Conservation (phyloP, 2,113 vertebrate species). For the Falcunculus frontatus region DNA sequence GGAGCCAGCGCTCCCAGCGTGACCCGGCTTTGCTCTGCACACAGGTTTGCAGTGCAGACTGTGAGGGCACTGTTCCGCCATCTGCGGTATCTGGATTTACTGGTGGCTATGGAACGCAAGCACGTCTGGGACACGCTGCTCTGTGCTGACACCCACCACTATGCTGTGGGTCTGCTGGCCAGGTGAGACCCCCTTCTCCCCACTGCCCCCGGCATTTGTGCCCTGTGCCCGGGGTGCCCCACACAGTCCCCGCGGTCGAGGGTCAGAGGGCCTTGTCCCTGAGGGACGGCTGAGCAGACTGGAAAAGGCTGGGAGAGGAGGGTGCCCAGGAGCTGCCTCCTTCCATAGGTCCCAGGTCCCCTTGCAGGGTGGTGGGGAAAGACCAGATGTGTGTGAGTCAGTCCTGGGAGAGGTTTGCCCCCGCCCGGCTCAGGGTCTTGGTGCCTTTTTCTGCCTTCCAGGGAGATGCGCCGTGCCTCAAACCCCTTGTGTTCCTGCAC, state of each 20-base stretch:
- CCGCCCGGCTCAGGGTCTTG: neutral
- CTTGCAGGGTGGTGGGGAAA: accelerated
- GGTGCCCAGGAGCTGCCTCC: accelerated
- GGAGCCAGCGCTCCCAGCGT: neutral
- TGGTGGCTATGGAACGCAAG: neutral
- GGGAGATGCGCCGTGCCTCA: neutral
- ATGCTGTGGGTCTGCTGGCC: neutral
- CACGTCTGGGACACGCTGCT: neutral
- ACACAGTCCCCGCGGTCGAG: accelerated
- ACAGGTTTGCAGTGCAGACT: neutral
- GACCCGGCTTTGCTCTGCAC: neutral
- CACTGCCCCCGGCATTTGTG: accelerated
- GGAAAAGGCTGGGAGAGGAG: neutral
- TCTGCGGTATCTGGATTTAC: neutral
- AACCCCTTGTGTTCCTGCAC: neutral
- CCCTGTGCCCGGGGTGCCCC: accelerated
- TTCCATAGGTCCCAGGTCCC: accelerated
- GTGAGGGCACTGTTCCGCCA: neutral
- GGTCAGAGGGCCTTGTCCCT: too few relatives aligned
- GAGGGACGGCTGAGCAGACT: accelerated
- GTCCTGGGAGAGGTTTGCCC: neutral
- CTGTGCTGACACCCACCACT: neutral
- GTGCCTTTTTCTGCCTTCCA: neutral
- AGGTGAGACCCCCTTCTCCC: neutral
- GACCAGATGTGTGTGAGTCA: accelerated